Evolutionary conservation across 2,797 vertebrate species (phyloP).

Genomic region (Amblyraja radiata): DNA sequence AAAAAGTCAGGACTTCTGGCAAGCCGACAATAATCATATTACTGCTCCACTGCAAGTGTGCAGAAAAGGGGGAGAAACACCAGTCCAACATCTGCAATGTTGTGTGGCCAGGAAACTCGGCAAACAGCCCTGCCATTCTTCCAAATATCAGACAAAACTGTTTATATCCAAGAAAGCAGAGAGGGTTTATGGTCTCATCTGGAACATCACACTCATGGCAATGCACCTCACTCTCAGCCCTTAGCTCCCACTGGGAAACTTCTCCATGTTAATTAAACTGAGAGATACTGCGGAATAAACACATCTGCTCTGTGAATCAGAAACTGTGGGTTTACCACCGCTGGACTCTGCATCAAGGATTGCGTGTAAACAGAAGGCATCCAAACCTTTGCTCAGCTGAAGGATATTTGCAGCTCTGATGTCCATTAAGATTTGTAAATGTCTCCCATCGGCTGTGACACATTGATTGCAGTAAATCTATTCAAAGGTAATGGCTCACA

Average conservation of each 20-base stretch:
- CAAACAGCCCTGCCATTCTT: background rate
- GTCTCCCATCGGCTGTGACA: background rate
- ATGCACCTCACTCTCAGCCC: background rate
- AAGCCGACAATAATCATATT: too few species aligned
- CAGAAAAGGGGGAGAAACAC: too few species aligned
- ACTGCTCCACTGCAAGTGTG: too few species aligned
- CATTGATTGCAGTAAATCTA: conserved; percentile 17
- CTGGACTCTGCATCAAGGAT: background rate
- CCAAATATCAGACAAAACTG: background rate
- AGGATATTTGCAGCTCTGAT: background rate
- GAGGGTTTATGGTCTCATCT: background rate
- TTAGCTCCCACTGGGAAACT: background rate
- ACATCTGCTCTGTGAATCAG: background rate
- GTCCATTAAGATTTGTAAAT: conserved; percentile 2
- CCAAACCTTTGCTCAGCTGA: background rate
- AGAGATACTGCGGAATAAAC: background rate
- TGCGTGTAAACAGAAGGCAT: background rate
- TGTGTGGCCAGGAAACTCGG: background rate
- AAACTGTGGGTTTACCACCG: background rate
- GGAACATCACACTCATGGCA: background rate
- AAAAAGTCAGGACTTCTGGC: too few species aligned
- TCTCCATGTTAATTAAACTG: background rate
- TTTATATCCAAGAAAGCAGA: background rate
- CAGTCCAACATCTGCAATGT: background rate
- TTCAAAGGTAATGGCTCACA: conserved; percentile 32